Percentiles rank a stretch among this genome's conserved stretches.
phyloP scores from a whole-genome alignment of 2,113 vertebrate species.

The Laticauda laticaudata region DNA sequence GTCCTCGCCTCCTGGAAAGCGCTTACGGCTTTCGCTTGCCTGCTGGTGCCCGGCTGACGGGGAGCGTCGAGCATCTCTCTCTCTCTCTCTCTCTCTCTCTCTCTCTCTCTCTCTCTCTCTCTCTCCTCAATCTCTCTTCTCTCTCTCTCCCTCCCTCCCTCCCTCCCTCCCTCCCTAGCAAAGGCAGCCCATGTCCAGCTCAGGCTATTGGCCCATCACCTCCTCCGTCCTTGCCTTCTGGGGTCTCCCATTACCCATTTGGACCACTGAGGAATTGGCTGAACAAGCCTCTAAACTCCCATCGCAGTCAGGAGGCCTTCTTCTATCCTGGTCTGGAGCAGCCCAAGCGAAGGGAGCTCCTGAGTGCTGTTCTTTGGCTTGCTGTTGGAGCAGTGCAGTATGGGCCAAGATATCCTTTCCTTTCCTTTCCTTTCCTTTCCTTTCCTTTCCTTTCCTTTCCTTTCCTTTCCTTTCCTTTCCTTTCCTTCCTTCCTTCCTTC shows the following conservation, averaged over 20 bases:
- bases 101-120: too few relatives aligned
- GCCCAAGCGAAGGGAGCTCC: too few relatives aligned
- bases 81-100: too few relatives aligned
- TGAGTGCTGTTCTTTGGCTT: background rate
- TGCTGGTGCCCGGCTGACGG: background rate
- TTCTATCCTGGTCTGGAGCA: too few relatives aligned
- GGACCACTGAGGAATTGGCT: background rate
- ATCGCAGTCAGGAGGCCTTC: background rate
- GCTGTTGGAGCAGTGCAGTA: background rate
- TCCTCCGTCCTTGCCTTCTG: background rate
- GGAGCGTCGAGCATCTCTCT: accelerated
- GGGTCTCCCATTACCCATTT: background rate
- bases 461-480: too few relatives aligned
- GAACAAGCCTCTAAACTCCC: background rate
- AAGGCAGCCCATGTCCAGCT: background rate
- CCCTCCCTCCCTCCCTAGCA: too few relatives aligned
- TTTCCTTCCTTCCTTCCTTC: too few relatives aligned
- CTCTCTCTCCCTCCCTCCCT: too few relatives aligned
- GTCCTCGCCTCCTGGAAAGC: conserved; percentile 3
- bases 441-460: too few relatives aligned
- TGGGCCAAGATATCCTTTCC: too few relatives aligned
- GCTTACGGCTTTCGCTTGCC: background rate
- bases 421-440: too few relatives aligned
- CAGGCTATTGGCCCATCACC: background rate
- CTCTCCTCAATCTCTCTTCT: too few relatives aligned